Evolutionary conservation across 1,140 invertebrate species (phyloP).

Genomic region (Eumaeus atala): DNA sequence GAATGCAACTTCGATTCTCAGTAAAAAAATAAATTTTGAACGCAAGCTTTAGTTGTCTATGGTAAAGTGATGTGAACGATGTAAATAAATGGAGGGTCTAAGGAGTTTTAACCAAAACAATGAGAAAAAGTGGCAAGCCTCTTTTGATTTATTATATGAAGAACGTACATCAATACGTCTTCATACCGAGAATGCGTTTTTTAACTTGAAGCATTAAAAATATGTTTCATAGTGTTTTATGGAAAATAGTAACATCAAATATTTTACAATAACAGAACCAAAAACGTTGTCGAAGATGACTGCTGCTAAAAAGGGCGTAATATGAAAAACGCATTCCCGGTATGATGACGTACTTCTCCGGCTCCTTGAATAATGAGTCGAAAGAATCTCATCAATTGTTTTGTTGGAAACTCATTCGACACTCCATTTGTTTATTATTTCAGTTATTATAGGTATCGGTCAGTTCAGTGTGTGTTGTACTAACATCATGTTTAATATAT

Average conservation of each 20-base stretch:
- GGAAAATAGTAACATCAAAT: neutral
- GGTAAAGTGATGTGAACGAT: conserved; percentile 6
- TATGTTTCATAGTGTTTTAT: too few relatives aligned
- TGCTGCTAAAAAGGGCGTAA: conserved; percentile 16
- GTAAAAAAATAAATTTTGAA: conserved; percentile 15
- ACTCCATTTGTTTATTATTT: too few relatives aligned
- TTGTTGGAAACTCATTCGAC: too few relatives aligned
- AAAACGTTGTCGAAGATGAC: conserved; percentile 12
- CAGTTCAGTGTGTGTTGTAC: neutral
- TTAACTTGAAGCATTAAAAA: too few relatives aligned
- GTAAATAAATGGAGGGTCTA: conserved; percentile 9
- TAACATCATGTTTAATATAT: neutral
- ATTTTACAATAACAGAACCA: conserved; percentile 13
- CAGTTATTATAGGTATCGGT: too few relatives aligned
- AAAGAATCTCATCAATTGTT: too few relatives aligned
- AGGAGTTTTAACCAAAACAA: conserved; percentile 14
- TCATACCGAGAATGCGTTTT: too few relatives aligned
- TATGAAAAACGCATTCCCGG: conserved; percentile 15
- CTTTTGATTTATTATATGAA: too few relatives aligned
- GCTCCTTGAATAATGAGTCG: too few relatives aligned
- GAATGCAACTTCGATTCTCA: conserved; percentile 13
- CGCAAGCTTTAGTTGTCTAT: conserved; percentile 11
- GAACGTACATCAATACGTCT: too few relatives aligned
- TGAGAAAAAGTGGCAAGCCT: too few relatives aligned
- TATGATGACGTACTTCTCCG: too few relatives aligned